Conservation (phyloP, 2,113 vertebrate species). For the Phrynosoma blainvillii region DNA sequence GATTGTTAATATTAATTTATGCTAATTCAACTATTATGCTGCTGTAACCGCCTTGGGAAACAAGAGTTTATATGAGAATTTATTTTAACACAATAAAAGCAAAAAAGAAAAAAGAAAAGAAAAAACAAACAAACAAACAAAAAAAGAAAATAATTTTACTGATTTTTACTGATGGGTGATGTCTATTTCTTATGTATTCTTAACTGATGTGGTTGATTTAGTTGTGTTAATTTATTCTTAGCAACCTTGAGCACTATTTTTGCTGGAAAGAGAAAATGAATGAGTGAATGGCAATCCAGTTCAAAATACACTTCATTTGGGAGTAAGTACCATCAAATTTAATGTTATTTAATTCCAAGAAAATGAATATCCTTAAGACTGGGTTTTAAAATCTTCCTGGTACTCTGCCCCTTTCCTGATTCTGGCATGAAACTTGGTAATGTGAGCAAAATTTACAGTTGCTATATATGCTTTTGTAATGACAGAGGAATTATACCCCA, state of each 20-base stretch:
- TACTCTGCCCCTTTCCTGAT: neutral
- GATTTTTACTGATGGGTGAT: too few relatives aligned
- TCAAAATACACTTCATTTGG: neutral
- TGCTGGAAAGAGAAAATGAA: neutral
- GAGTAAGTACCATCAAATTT: neutral
- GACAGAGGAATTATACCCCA: fast-evolving
- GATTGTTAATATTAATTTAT: too few relatives aligned
- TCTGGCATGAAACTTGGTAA: neutral
- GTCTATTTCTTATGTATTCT: neutral
- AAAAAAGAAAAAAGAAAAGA: too few relatives aligned
- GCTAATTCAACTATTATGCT: too few relatives aligned
- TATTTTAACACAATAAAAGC: too few relatives aligned
- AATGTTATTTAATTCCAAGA: neutral
- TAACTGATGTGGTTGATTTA: too few relatives aligned
- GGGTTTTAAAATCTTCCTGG: neutral
- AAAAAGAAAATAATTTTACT: too few relatives aligned
- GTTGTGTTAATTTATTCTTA: too few relatives aligned
- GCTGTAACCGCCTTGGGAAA: too few relatives aligned
- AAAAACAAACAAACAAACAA: too few relatives aligned
- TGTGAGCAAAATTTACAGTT: fast-evolving
- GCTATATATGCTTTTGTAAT: fast-evolving
- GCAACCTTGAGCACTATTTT: too few relatives aligned
- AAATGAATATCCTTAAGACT: neutral
- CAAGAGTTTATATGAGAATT: too few relatives aligned
- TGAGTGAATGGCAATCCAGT: neutral